These are phyloP conservation scores for Phengaris arion DNA, from an alignment of 2,888 invertebrate genomes.

Conservation along the genomic window DNA sequence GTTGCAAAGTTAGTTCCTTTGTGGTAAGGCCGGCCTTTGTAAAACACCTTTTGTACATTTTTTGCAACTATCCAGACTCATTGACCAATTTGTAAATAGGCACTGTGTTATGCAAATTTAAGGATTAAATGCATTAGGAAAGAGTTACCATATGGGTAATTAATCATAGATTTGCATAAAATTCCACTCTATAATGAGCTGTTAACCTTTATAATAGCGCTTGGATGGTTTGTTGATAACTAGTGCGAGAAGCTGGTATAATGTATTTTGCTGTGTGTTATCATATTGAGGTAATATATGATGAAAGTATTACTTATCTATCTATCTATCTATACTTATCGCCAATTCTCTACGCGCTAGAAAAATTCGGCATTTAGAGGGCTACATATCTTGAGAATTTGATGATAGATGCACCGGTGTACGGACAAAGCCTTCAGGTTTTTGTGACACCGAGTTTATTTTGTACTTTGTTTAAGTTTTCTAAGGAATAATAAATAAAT, in stretches of 20 bases:
- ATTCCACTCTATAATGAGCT: background rate
- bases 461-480: too few relatives aligned
- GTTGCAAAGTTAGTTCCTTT: background rate
- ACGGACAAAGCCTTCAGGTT: too few relatives aligned
- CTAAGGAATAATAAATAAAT: too few relatives aligned
- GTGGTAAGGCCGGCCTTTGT: slow-evolving; percentile 3
- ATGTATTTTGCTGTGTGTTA: background rate
- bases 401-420: too few relatives aligned
- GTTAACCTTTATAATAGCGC: background rate
- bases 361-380: too few relatives aligned
- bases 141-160: background rate
- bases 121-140: background rate
- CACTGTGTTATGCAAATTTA: background rate
- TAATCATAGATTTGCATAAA: slow-evolving; percentile 10
- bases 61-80: background rate
- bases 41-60: background rate
- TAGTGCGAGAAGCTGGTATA: too few relatives aligned
- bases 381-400: too few relatives aligned
- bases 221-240: background rate
- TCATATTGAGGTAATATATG: background rate
- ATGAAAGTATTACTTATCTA: too few relatives aligned
- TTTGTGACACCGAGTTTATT: too few relatives aligned
- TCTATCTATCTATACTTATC: too few relatives aligned
- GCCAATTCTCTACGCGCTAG: too few relatives aligned
- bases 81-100: background rate